Conservation (phyloP, 53 echinoderm and acorn worm genomes). For the Temnopleurus reevesii region DNA sequence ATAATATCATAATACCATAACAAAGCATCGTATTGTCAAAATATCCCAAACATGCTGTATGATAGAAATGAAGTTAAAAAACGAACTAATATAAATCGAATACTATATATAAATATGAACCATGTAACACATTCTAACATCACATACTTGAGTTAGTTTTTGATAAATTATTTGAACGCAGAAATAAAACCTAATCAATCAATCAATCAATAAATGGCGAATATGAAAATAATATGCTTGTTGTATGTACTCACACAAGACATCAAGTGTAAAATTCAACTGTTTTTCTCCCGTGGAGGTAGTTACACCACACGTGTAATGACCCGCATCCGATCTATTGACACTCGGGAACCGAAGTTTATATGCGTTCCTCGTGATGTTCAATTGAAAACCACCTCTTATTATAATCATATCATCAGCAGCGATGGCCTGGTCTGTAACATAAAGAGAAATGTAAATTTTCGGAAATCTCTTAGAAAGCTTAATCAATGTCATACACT, state of each 20-base stretch:
- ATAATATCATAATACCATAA: too few species aligned
- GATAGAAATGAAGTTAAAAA: too few species aligned
- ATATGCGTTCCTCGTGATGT: not conserved
- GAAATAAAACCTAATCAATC: too few species aligned
- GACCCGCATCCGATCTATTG: not conserved
- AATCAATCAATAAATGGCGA: too few species aligned
- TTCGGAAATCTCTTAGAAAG: not conserved
- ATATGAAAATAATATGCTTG: not conserved
- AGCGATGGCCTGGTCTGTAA: not conserved
- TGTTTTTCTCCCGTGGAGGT: not conserved
- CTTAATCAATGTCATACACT: not conserved
- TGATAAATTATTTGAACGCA: not conserved
- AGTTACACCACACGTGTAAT: not conserved
- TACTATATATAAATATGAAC: too few species aligned
- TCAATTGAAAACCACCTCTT: not conserved
- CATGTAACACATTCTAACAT: too few species aligned
- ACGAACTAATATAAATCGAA: too few species aligned
- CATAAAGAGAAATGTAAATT: not conserved
- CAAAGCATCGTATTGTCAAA: too few species aligned
- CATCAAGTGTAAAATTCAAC: not conserved
- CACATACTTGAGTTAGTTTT: not conserved
- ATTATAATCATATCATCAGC: not conserved
- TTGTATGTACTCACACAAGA: conserved; percentile 21
- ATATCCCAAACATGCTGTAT: too few species aligned
- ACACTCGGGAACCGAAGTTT: not conserved